Conservation (phyloP, 2,797 vertebrate species). For the Octomys mimax region DNA sequence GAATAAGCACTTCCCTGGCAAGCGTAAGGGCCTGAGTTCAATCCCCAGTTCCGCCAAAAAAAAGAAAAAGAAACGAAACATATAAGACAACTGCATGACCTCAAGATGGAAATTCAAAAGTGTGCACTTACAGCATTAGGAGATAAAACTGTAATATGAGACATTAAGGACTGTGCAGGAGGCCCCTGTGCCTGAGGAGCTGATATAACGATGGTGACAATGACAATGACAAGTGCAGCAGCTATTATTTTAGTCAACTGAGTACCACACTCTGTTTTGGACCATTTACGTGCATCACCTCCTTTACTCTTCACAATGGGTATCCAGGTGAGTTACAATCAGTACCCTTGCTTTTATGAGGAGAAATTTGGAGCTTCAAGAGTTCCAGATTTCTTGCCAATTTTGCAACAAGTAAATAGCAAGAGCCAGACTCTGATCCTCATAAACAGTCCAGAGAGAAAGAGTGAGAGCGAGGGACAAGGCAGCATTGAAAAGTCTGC, state of each 20-base stretch:
- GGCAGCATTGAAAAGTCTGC: not conserved
- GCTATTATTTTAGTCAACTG: not conserved
- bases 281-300: not conserved
- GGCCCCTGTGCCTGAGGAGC: not conserved
- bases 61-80: too few species aligned
- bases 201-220: accelerated
- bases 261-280: not conserved
- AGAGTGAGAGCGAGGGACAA: not conserved
- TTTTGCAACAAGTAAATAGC: not conserved
- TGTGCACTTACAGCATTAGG: not conserved
- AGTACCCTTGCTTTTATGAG: not conserved
- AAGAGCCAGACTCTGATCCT: not conserved
- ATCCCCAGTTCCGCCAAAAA: too few species aligned
- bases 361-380: not conserved
- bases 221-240: not conserved
- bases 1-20: too few species aligned
- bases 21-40: too few species aligned
- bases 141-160: not conserved
- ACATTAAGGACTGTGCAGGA: not conserved
- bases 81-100: not conserved
- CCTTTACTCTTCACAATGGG: not conserved
- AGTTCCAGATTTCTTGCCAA: not conserved
- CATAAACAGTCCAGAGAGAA: not conserved
- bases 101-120: not conserved
- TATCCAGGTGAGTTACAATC: too few species aligned